These are phyloP conservation scores for Epizoanthus illoricatus DNA, from an alignment of 92 coral and sea anemone genomes.

Conservation along the genomic window DNA sequence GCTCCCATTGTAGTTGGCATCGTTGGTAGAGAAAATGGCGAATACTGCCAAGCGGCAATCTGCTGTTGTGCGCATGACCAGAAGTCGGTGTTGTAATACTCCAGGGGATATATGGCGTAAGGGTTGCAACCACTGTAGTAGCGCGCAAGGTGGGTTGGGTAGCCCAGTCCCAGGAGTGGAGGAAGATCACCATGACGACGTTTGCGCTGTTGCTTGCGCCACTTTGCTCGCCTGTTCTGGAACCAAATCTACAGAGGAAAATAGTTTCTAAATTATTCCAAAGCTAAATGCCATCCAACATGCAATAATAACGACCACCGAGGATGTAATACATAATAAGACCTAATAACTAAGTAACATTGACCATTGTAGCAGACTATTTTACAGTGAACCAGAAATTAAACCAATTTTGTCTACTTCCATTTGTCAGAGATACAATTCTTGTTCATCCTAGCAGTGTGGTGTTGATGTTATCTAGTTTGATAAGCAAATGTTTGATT, in stretches of 20 bases:
- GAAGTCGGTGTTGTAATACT: conserved; percentile 84
- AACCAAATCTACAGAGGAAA: conserved; percentile 74
- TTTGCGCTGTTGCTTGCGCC: conserved; percentile 88
- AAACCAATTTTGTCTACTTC: too few relatives aligned
- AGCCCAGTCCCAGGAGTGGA: conserved; percentile 75
- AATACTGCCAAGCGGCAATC: conserved; percentile 74
- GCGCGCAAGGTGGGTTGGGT: conserved; percentile 81
- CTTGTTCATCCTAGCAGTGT: too few relatives aligned
- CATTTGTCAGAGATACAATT: too few relatives aligned
- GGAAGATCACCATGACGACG: conserved; percentile 75
- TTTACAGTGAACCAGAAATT: too few relatives aligned
- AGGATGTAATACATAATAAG: too few relatives aligned
- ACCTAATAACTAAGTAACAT: too few relatives aligned
- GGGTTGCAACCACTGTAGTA: conserved; percentile 70
- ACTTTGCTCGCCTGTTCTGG: conserved; percentile 87
- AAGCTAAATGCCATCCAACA: not conserved
- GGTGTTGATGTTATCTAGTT: too few relatives aligned
- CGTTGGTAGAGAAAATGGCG: conserved; percentile 57
- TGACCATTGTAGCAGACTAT: too few relatives aligned
- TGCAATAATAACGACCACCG: too few relatives aligned
- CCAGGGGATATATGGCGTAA: conserved; percentile 58
- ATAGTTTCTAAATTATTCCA: not conserved
- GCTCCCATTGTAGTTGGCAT: conserved; percentile 45
- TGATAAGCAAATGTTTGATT: too few relatives aligned
- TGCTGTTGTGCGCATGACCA: conserved; percentile 89